A percentile compares a stretch with the other conserved stretches of the same genome.
Conservation (phyloP, 2,888 invertebrate species). For the Lasioglossum leucozonium region DNA sequence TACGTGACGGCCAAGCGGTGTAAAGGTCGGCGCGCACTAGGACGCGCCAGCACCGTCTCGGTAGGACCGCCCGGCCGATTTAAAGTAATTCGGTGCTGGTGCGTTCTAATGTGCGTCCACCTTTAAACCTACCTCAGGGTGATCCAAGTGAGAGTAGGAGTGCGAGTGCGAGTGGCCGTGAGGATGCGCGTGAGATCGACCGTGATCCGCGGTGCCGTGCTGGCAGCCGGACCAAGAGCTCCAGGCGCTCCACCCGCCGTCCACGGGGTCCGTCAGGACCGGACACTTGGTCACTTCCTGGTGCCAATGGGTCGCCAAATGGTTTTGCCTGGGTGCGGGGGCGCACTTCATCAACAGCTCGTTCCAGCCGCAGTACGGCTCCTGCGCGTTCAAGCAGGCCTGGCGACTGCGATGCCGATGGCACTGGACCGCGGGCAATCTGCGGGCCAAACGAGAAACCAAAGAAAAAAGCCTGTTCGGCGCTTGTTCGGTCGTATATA, state of each 20-base stretch:
- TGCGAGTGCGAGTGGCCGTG: constrained; percentile 60
- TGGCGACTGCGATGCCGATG: constrained; percentile 89
- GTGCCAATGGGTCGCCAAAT: constrained; percentile 89
- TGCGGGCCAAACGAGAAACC: constrained; percentile 69
- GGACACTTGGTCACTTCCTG: constrained; percentile 91
- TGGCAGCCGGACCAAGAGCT: constrained; percentile 92
- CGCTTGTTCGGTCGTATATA: too few relatives aligned
- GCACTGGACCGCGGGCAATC: constrained; percentile 92
- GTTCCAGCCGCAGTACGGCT: constrained; percentile 98
- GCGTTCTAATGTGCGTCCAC: too few relatives aligned
- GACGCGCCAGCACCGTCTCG: too few relatives aligned
- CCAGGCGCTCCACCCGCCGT: constrained; percentile 96
- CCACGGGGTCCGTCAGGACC: constrained; percentile 88
- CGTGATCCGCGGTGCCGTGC: constrained; percentile 87
- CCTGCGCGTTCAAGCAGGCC: constrained; percentile 93
- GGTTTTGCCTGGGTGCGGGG: constrained; percentile 88
- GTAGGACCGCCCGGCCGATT: too few relatives aligned
- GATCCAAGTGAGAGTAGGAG: constrained; percentile 59
- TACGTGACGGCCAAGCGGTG: neutral
- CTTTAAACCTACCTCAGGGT: constrained; percentile 56
- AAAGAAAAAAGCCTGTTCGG: neutral
- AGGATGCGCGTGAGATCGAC: constrained; percentile 78
- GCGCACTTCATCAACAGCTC: constrained; percentile 90
- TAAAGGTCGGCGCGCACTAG: too few relatives aligned
- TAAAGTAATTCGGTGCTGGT: too few relatives aligned